phyloP scores from a whole-genome alignment of 2,888 invertebrate species.

The Oeneis ivallda region DNA sequence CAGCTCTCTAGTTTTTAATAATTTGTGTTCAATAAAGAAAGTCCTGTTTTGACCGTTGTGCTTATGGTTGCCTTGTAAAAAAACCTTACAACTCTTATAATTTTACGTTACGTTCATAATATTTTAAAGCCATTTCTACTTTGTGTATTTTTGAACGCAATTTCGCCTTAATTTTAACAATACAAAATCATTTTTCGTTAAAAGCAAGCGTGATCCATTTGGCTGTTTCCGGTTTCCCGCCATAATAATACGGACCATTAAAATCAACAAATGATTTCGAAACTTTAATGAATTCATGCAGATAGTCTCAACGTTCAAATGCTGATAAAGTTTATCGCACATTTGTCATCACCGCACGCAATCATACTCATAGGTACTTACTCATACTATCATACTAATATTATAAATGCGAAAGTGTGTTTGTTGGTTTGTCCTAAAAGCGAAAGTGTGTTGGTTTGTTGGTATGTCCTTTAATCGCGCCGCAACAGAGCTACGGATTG shows the following conservation, averaged over 20 bases:
- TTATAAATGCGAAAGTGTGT: too few species aligned
- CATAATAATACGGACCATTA: slow-evolving; percentile 17
- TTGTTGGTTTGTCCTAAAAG: too few species aligned
- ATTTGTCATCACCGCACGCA: not conserved
- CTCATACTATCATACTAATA: too few species aligned
- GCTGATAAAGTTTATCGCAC: not conserved
- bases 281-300: slow-evolving; percentile 17
- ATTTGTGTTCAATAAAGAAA: too few species aligned
- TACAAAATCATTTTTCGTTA: slow-evolving; percentile 14
- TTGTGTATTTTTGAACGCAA: not conserved
- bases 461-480: too few species aligned
- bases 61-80: too few species aligned
- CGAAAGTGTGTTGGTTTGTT: too few species aligned
- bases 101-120: not conserved
- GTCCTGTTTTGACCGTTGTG: too few species aligned
- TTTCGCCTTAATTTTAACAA: not conserved
- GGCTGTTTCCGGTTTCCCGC: slow-evolving; percentile 14
- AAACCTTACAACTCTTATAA: too few species aligned
- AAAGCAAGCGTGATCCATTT: slow-evolving; percentile 12
- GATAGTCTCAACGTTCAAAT: slow-evolving; percentile 8
- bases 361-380: too few species aligned
- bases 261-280: slow-evolving; percentile 19
- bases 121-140: not conserved
- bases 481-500: too few species aligned
- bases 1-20: too few species aligned